These are phyloP conservation scores for Microctonus aethiopoides DNA, from an alignment of 2,888 invertebrate species.

Conservation along the genomic window DNA sequence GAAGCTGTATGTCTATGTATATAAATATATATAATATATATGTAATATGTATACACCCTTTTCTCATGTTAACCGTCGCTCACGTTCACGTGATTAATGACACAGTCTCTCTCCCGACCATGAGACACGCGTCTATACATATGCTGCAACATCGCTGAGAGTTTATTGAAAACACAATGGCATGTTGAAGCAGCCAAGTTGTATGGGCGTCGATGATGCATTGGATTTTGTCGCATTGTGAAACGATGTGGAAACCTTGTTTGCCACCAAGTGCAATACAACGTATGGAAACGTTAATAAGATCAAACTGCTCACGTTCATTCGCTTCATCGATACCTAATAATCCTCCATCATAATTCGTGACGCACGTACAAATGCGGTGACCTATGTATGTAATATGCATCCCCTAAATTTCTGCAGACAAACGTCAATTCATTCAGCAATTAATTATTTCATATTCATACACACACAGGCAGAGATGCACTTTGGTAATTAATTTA, in stretches of 20 bases:
- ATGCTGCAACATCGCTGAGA: constrained; percentile 34
- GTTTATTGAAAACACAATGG: constrained; percentile 52
- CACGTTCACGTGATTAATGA: constrained; percentile 49
- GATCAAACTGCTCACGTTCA: constrained; percentile 42
- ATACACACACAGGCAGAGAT: neutral
- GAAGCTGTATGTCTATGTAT: too few species aligned
- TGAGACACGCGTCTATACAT: constrained; percentile 43
- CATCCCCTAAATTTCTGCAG: neutral
- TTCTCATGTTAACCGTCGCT: constrained; percentile 42
- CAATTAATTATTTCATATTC: constrained; percentile 4
- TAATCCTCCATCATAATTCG: neutral
- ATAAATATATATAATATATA: too few species aligned
- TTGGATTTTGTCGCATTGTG: constrained; percentile 38
- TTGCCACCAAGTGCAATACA: constrained; percentile 33
- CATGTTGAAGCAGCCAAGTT: neutral
- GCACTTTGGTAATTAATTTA: neutral
- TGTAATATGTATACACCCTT: constrained; percentile 38
- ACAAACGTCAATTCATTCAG: neutral
- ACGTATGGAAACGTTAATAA: constrained; percentile 49
- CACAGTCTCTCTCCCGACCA: constrained; percentile 37
- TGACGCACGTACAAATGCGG: constrained; percentile 35
- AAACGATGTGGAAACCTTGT: constrained; percentile 41
- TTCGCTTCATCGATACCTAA: constrained; percentile 6
- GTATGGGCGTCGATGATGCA: constrained; percentile 51
- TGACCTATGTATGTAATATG: neutral